A percentile compares a stretch with the other conserved stretches of the same genome.
phyloP scores from a whole-genome alignment of 2,888 invertebrate genomes.

The Drosophila silvestris region DNA sequence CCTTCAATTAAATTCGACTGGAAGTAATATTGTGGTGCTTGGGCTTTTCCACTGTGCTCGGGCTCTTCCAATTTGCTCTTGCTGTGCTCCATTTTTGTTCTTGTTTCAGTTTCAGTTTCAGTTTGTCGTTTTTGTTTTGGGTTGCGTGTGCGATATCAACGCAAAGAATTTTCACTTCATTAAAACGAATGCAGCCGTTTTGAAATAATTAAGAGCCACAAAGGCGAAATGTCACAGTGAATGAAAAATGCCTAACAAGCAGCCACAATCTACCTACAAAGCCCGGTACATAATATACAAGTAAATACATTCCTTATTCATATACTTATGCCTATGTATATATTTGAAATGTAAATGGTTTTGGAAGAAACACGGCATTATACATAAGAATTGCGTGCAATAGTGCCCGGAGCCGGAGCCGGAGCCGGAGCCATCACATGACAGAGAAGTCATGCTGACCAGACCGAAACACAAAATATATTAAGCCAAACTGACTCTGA shows the following conservation, averaged over 20 bases:
- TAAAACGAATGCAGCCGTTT: slow-evolving; percentile 83
- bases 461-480: slow-evolving; percentile 64
- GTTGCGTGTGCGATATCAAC: slow-evolving; percentile 82
- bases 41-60: slow-evolving; percentile 7
- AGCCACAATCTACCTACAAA: slow-evolving; percentile 52
- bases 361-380: slow-evolving; percentile 29
- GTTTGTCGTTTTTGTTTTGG: slow-evolving; percentile 41
- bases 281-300: slow-evolving; percentile 24
- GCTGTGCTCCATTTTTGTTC: slow-evolving; percentile 38
- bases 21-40: slow-evolving; percentile 1
- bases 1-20: slow-evolving; percentile 45
- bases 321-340: not conserved
- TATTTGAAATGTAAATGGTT: slow-evolving; percentile 28
- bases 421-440: slow-evolving; percentile 28
- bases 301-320: slow-evolving; percentile 4
- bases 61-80: slow-evolving; percentile 31
- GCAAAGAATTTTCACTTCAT: slow-evolving; percentile 83
- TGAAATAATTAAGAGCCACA: slow-evolving; percentile 82
- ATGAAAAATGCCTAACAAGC: slow-evolving; percentile 79
- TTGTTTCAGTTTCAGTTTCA: not conserved
- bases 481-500: slow-evolving; percentile 20
- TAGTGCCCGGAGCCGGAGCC: slow-evolving; percentile 11
- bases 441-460: slow-evolving; percentile 70
- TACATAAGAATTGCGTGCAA: slow-evolving; percentile 63
- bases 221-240: slow-evolving; percentile 76